phyloP scores from a whole-genome alignment of 2,113 vertebrate species.

The Pipa parva region DNA sequence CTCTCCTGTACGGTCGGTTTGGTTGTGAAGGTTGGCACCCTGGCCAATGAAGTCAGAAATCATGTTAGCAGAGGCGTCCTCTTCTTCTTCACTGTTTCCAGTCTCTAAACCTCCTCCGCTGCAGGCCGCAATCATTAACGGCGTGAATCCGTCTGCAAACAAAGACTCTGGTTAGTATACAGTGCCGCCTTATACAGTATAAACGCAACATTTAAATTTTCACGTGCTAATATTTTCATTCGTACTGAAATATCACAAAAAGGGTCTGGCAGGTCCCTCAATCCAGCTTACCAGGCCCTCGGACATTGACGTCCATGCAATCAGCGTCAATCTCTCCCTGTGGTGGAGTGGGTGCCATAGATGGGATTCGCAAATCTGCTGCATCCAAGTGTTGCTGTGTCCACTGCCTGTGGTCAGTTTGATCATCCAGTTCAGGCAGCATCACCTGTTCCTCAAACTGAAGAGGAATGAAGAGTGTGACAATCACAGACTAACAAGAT shows the following conservation, averaged over 20 bases:
- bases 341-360: slow-evolving; percentile 89
- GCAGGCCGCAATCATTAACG: slow-evolving; percentile 96
- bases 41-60: slow-evolving; percentile 97
- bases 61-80: slow-evolving; percentile 83
- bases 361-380: slow-evolving; percentile 85
- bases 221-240: too few species aligned
- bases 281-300: slow-evolving; percentile 78
- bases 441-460: slow-evolving; percentile 88
- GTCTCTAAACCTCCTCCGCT: slow-evolving; percentile 93
- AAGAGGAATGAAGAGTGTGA: too few species aligned
- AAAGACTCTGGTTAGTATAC: neutral
- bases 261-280: too few species aligned
- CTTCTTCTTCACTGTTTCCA: slow-evolving; percentile 90
- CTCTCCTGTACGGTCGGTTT: slow-evolving; percentile 94
- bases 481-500: too few species aligned
- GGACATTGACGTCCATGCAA: slow-evolving; percentile 94
- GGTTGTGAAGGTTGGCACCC: slow-evolving; percentile 93
- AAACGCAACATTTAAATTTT: too few species aligned
- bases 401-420: slow-evolving; percentile 93
- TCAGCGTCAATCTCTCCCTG: slow-evolving; percentile 91
- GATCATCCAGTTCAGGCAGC: slow-evolving; percentile 71
- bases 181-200: neutral
- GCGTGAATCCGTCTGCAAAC: slow-evolving; percentile 87
- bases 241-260: too few species aligned
- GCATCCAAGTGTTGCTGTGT: slow-evolving; percentile 97